Evolutionary conservation across 2,797 vertebrate genomes (phyloP).

Genomic region (Buceros bicornis): DNA sequence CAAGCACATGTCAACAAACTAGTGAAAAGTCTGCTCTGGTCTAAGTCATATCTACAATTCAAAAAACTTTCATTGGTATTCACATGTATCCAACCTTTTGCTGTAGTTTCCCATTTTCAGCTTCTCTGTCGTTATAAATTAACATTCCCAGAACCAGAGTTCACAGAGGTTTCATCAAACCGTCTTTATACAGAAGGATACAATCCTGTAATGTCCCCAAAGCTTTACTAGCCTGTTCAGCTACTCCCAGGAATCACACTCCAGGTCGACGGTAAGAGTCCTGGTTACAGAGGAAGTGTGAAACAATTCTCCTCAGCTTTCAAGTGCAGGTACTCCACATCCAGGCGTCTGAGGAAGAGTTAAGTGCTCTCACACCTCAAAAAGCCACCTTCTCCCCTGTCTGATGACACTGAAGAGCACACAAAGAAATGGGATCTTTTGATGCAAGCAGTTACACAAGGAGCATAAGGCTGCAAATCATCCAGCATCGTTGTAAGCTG

Average conservation of each 20-base stretch:
- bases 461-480: background rate
- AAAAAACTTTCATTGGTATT: background rate
- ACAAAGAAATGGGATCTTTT: accelerated
- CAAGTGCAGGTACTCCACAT: background rate
- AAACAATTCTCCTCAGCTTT: background rate
- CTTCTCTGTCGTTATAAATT: background rate
- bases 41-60: background rate
- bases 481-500: background rate
- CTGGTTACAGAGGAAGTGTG: background rate
- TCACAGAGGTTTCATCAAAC: background rate
- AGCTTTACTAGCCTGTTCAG: background rate
- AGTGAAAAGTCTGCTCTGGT: slow-evolving; percentile 16
- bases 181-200: background rate
- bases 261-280: background rate
- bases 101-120: background rate
- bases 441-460: background rate
- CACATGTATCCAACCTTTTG: accelerated
- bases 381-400: background rate
- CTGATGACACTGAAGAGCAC: accelerated
- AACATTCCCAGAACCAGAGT: background rate
- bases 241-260: background rate
- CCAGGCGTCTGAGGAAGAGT: background rate
- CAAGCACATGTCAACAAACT: background rate
- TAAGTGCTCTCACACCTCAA: accelerated
- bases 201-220: accelerated